phyloP scores from a whole-genome alignment of 2,797 vertebrate species.

The Mus spretus region DNA sequence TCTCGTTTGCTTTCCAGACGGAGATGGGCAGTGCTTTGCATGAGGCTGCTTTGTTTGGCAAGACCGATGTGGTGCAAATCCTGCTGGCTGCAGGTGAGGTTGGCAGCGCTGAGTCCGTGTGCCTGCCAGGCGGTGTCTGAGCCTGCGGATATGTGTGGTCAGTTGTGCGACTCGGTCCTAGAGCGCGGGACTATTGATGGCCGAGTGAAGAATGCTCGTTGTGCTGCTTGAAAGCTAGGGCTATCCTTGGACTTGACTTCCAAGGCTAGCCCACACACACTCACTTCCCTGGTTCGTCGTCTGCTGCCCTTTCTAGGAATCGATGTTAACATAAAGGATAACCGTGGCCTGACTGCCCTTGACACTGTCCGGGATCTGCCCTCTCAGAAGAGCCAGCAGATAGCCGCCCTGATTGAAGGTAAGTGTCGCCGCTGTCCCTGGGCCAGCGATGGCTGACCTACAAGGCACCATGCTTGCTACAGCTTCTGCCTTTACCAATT shows the following conservation, averaged over 20 bases:
- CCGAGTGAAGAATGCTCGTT: conserved; percentile 46
- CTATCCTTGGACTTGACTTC: neutral
- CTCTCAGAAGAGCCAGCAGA: conserved; percentile 97
- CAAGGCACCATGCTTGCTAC: conserved; percentile 14
- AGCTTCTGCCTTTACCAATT: neutral
- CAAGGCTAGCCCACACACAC: neutral
- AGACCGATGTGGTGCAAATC: conserved; percentile 98
- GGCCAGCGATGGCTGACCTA: neutral
- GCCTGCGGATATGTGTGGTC: conserved; percentile 1
- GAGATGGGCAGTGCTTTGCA: conserved; percentile 99
- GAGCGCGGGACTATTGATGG: conserved; percentile 34
- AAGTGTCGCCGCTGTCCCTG: fast-evolving
- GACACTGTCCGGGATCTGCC: conserved; percentile 97
- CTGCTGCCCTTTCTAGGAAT: conserved; percentile 90
- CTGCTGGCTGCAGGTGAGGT: conserved; percentile 96
- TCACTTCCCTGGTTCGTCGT: conserved; percentile 51
- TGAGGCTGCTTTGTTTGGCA: conserved; percentile 98
- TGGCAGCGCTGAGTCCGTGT: conserved; percentile 73
- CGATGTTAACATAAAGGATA: conserved; percentile 95
- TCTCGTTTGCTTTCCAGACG: conserved; percentile 93
- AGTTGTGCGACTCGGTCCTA: conserved; percentile 3
- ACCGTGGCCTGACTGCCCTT: conserved; percentile 94
- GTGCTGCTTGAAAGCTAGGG: conserved; percentile 11
- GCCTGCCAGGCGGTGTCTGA: conserved; percentile 55
- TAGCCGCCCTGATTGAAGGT: conserved; percentile 96